Percentiles rank a stretch among this genome's conserved stretches.
Conservation (phyloP, 1,140 invertebrate genomes). For the Trichoplusia ni region DNA sequence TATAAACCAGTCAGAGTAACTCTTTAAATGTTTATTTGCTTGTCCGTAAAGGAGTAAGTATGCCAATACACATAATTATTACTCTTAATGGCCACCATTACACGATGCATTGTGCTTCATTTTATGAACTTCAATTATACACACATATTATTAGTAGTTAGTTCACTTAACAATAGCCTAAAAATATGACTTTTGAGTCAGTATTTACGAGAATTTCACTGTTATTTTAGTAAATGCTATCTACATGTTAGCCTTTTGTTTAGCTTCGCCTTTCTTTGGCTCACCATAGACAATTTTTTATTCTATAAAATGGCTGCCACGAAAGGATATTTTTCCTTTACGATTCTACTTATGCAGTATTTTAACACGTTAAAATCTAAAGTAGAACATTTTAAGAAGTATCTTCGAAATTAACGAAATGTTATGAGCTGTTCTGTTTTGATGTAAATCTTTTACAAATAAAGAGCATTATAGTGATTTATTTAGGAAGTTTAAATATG, state of each 20-base stretch:
- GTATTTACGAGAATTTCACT: slow-evolving; percentile 62
- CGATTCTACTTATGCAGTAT: slow-evolving; percentile 44
- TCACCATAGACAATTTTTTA: slow-evolving; percentile 69
- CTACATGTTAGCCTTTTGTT: slow-evolving; percentile 80
- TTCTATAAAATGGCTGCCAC: slow-evolving; percentile 79
- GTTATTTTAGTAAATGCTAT: slow-evolving; percentile 73
- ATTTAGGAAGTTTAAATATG: no score
- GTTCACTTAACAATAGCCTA: slow-evolving; percentile 51
- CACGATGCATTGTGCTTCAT: slow-evolving; percentile 78
- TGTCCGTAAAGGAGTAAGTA: slow-evolving; percentile 72
- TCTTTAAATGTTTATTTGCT: slow-evolving; percentile 62
- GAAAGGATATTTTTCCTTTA: slow-evolving; percentile 56
- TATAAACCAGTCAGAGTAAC: slow-evolving; percentile 48
- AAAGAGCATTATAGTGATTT: no score
- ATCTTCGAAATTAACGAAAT: no score
- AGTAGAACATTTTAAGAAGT: not conserved
- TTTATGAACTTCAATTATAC: slow-evolving; percentile 58
- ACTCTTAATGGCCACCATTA: slow-evolving; percentile 81
- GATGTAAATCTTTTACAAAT: no score
- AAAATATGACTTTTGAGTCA: slow-evolving; percentile 52
- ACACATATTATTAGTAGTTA: slow-evolving; percentile 45
- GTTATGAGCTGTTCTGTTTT: no score
- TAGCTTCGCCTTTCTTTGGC: slow-evolving; percentile 81
- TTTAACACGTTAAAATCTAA: no score
- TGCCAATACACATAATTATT: slow-evolving; percentile 82